Conservation (phyloP, 2,797 vertebrate species). For the Myotis planiceps region DNA sequence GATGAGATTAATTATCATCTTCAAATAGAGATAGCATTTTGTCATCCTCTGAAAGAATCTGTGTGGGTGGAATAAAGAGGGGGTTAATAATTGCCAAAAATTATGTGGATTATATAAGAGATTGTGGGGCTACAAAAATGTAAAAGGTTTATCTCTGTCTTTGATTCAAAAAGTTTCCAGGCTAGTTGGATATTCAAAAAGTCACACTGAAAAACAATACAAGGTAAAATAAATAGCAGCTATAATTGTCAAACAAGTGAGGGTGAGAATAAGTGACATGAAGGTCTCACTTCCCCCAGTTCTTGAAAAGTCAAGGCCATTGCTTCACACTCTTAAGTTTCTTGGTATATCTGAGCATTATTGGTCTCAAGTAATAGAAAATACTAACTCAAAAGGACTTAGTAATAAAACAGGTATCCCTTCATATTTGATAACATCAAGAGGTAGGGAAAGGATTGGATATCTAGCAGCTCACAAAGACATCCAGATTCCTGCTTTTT, state of each 20-base stretch:
- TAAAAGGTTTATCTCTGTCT: not conserved
- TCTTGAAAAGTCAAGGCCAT: not conserved
- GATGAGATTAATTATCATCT: constrained; percentile 72
- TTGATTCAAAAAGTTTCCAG: constrained; percentile 15
- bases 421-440: not conserved
- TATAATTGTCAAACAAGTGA: not conserved
- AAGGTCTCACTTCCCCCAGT: not conserved
- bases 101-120: constrained; percentile 32
- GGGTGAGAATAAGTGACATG: not conserved
- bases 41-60: constrained; percentile 57
- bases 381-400: not conserved
- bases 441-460: not conserved
- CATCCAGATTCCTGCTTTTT: not conserved
- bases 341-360: not conserved
- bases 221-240: constrained; percentile 25
- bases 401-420: not conserved
- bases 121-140: not conserved
- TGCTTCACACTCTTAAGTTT: constrained; percentile 15
- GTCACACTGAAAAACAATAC: not conserved
- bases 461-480: constrained; percentile 11
- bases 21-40: constrained; percentile 62
- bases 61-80: constrained; percentile 30
- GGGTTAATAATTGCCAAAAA: constrained; percentile 21
- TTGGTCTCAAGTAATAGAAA: not conserved
- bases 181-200: not conserved